phyloP scores from a whole-genome alignment of 1,140 invertebrate genomes.

The Cydia splendana region DNA sequence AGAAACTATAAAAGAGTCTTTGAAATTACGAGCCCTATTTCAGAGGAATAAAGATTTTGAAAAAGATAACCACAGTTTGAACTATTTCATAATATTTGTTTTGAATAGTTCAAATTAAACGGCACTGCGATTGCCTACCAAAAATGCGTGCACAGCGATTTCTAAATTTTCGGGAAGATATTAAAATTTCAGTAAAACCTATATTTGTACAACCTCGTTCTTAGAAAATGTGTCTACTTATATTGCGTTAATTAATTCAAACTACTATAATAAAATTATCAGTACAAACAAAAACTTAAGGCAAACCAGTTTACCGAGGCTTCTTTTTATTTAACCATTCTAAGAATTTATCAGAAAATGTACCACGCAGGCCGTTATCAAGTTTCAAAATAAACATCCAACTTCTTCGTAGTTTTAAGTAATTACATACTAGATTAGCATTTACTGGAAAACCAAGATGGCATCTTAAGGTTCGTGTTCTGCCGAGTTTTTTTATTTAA shows the following conservation, averaged over 20 bases:
- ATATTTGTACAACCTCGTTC: neutral
- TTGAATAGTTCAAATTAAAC: neutral
- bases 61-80: neutral
- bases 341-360: constrained; percentile 8
- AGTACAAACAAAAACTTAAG: neutral
- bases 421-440: constrained; percentile 27
- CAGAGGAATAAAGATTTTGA: neutral
- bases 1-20: no score
- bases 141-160: neutral
- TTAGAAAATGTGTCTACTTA: neutral
- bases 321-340: neutral
- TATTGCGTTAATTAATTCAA: constrained; percentile 11
- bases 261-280: neutral
- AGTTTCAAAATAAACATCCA: constrained; percentile 23
- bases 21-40: no score
- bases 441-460: constrained; percentile 18
- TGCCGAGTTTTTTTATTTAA: neutral
- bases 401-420: constrained; percentile 28
- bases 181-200: no score
- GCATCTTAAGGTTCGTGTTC: neutral
- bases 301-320: neutral
- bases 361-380: constrained; percentile 8
- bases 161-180: no score
- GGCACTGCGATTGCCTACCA: neutral
- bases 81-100: neutral